Conservation (phyloP, 2,113 vertebrate genomes). For the Heterotilapia buettikoferi region DNA sequence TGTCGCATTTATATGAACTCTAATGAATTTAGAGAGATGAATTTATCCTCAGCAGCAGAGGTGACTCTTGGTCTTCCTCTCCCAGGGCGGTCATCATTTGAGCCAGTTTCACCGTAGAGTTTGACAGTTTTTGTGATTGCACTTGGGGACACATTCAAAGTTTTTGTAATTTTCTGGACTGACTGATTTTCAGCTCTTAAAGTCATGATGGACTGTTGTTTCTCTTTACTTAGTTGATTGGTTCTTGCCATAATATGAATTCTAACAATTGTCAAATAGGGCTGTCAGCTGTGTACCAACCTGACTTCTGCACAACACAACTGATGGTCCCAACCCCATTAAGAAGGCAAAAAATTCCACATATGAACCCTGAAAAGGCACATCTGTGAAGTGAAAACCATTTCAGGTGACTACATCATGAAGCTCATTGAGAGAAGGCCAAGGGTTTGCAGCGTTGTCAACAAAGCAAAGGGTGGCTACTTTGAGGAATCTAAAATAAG, state of each 20-base stretch:
- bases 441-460: neutral
- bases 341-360: neutral
- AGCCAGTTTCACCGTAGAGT: neutral
- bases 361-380: neutral
- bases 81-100: accelerated
- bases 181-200: neutral
- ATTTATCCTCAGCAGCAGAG: neutral
- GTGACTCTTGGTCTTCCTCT: neutral
- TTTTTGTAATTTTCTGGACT: neutral
- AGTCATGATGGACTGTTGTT: neutral
- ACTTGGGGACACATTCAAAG: neutral
- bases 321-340: neutral
- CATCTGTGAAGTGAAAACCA: neutral
- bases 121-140: neutral
- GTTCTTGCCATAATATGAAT: neutral
- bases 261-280: neutral
- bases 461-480: neutral
- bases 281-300: neutral
- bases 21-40: neutral
- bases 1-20: neutral
- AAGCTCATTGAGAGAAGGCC: neutral
- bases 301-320: neutral
- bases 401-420: neutral
- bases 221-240: neutral
- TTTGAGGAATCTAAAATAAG: neutral